Evolutionary conservation across 2,888 invertebrate genomes (phyloP).

Genomic region (Xanthia icteritia): DNA sequence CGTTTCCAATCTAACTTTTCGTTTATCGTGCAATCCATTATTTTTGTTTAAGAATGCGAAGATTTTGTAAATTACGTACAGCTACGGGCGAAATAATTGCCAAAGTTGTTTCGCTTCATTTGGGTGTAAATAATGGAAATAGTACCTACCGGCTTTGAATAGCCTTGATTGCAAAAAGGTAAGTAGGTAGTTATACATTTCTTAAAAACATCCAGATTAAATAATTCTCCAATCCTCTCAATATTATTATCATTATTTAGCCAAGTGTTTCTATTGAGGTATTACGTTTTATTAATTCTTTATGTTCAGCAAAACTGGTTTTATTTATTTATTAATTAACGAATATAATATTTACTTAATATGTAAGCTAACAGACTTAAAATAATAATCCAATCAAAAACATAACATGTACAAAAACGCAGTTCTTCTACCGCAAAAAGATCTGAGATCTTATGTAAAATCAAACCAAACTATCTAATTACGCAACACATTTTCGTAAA

Average conservation of each 20-base stretch:
- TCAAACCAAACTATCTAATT: too few species aligned
- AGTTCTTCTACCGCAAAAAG: too few species aligned
- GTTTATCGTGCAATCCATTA: conserved; percentile 77
- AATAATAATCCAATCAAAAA: too few species aligned
- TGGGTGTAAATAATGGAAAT: conserved; percentile 64
- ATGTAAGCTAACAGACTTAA: too few species aligned
- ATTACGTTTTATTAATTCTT: background rate
- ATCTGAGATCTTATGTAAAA: too few species aligned
- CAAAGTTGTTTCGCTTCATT: conserved; percentile 66
- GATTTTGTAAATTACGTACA: conserved; percentile 74
- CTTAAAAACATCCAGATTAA: background rate
- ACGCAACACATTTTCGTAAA: too few species aligned
- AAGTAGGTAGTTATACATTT: background rate
- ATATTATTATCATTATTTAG: background rate
- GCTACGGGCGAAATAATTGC: conserved; percentile 67
- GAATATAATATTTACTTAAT: too few species aligned
- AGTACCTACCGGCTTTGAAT: conserved; percentile 8
- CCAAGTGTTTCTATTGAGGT: background rate
- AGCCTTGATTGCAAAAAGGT: conserved; percentile 3
- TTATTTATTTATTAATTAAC: too few species aligned
- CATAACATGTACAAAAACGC: too few species aligned
- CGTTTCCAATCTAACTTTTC: conserved; percentile 80
- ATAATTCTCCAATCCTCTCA: background rate
- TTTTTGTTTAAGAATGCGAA: conserved; percentile 73
- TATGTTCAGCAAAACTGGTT: background rate